Percentiles rank a stretch among this genome's conserved stretches.
These are phyloP conservation scores for Temnothorax unifasciatus DNA, from an alignment of 2,888 invertebrate genomes.

Conservation along the genomic window DNA sequence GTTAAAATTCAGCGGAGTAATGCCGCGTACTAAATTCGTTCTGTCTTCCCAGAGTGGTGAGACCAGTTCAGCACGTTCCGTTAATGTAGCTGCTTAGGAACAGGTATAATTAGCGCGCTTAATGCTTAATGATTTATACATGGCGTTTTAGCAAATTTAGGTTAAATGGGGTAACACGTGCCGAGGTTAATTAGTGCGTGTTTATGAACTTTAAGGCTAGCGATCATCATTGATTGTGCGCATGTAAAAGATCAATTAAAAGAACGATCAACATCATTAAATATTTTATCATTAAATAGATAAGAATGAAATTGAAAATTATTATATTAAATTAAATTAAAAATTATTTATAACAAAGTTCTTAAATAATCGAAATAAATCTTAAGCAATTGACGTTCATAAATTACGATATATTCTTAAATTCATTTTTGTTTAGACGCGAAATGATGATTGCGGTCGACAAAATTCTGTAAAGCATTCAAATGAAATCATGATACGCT, in stretches of 20 bases:
- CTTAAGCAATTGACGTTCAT: not conserved
- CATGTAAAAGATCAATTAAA: not conserved
- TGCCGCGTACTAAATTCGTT: slow-evolving; percentile 64
- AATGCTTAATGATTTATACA: slow-evolving; percentile 83
- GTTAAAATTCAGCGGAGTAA: slow-evolving; percentile 65
- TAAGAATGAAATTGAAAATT: not conserved
- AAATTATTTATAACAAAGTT: no score
- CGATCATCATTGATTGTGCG: not conserved
- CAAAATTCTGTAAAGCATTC: slow-evolving; percentile 4
- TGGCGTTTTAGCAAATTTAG: slow-evolving; percentile 78
- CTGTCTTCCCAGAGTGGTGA: slow-evolving; percentile 60
- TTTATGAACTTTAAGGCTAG: slow-evolving; percentile 37
- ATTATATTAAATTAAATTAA: not conserved
- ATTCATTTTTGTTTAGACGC: not conserved
- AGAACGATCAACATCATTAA: not conserved
- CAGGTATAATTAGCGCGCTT: slow-evolving; percentile 82
- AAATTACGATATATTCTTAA: not conserved
- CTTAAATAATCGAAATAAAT: not conserved
- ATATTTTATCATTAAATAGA: not conserved
- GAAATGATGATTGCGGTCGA: slow-evolving; percentile 5
- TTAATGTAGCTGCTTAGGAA: slow-evolving; percentile 81
- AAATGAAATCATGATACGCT: slow-evolving; percentile 49
- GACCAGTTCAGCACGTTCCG: slow-evolving; percentile 68
- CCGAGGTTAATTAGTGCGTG: slow-evolving; percentile 48
- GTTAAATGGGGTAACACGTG: slow-evolving; percentile 78